Evolutionary conservation across 2,888 invertebrate species (phyloP).

Genomic region (Euproctis similis): DNA sequence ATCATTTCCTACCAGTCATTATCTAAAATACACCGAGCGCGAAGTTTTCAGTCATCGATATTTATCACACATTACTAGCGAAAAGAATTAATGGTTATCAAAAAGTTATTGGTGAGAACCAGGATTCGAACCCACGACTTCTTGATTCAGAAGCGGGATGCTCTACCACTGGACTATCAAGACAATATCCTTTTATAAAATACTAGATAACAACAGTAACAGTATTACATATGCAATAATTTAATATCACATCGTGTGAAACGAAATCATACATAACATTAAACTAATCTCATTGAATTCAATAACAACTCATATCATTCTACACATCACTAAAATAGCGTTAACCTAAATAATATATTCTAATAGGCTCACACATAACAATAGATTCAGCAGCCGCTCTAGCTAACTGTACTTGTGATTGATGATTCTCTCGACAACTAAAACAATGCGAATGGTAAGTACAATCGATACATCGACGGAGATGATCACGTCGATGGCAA

Average conservation of each 20-base stretch:
- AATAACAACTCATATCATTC: slow-evolving; percentile 14
- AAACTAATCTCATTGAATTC: slow-evolving; percentile 22
- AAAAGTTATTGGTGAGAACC: too few relatives aligned
- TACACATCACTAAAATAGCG: slow-evolving; percentile 11
- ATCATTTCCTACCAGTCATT: too few relatives aligned
- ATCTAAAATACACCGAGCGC: too few relatives aligned
- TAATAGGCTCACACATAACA: slow-evolving; percentile 38
- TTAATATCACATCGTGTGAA: slow-evolving; percentile 14
- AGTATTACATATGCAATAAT: neutral
- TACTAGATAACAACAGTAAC: too few relatives aligned
- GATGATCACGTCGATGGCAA: slow-evolving; percentile 41
- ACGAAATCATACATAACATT: slow-evolving; percentile 18
- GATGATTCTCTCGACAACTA: slow-evolving; percentile 52
- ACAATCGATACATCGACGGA: slow-evolving; percentile 42
- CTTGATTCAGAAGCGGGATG: too few relatives aligned
- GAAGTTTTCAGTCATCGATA: too few relatives aligned
- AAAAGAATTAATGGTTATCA: too few relatives aligned
- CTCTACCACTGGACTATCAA: too few relatives aligned
- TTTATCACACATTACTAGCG: too few relatives aligned
- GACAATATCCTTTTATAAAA: too few relatives aligned
- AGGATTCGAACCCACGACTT: too few relatives aligned
- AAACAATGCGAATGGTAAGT: slow-evolving; percentile 50
- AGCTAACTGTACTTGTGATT: slow-evolving; percentile 51
- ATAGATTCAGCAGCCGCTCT: slow-evolving; percentile 31
- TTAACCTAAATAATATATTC: slow-evolving; percentile 33